These are phyloP conservation scores for Ectropis crepuscularia DNA, from an alignment of 2,888 invertebrate species.

Conservation along the genomic window DNA sequence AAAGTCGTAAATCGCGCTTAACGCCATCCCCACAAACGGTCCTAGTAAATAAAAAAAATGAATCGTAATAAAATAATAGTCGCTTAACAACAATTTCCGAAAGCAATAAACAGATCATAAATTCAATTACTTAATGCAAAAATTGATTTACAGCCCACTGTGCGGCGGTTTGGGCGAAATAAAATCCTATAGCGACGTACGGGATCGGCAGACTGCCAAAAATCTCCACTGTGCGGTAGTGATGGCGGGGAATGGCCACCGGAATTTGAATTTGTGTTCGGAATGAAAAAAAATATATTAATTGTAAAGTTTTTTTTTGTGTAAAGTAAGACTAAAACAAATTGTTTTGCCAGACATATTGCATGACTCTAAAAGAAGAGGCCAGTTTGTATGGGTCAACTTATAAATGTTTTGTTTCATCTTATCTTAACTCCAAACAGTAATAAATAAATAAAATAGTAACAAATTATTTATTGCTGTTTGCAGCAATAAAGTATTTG, in stretches of 20 bases:
- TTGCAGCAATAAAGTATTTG: too few species aligned
- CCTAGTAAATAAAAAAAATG: slow-evolving; percentile 38
- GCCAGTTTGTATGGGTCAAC: too few species aligned
- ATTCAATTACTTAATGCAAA: slow-evolving; percentile 82
- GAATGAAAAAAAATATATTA: background rate
- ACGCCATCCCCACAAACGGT: slow-evolving; percentile 19
- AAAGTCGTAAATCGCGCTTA: slow-evolving; percentile 8
- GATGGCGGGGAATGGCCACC: slow-evolving; percentile 38
- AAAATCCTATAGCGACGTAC: slow-evolving; percentile 65
- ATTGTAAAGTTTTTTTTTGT: too few species aligned
- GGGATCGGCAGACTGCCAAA: slow-evolving; percentile 73
- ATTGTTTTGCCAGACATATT: too few species aligned
- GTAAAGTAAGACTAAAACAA: too few species aligned
- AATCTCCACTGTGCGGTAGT: slow-evolving; percentile 60
- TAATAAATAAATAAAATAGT: too few species aligned
- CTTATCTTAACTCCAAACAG: too few species aligned
- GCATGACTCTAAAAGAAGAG: too few species aligned
- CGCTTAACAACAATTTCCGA: slow-evolving; percentile 75
- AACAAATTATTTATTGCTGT: too few species aligned
- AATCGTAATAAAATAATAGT: slow-evolving; percentile 62
- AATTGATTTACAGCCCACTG: slow-evolving; percentile 71
- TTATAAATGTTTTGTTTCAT: too few species aligned
- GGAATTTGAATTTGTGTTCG: background rate
- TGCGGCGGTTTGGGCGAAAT: slow-evolving; percentile 64
- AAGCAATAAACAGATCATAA: slow-evolving; percentile 79